Evolutionary conservation across 2,797 vertebrate genomes (phyloP).

Genomic region (Huso huso): DNA sequence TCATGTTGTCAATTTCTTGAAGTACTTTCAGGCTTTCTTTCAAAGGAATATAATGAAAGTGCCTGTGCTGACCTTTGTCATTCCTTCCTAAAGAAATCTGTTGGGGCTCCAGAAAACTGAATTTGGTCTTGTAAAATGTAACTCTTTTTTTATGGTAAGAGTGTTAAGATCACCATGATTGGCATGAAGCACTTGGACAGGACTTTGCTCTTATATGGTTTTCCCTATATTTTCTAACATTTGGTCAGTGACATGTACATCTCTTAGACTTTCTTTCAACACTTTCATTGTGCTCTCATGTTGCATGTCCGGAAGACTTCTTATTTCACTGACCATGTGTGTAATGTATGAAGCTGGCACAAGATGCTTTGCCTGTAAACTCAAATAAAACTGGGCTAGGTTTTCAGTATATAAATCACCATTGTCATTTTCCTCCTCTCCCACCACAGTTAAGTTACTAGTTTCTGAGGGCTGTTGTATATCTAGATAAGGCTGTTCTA

Average conservation of each 20-base stretch:
- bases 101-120: constrained; percentile 23
- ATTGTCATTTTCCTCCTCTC: too few species aligned
- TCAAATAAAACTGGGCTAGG: constrained; percentile 14
- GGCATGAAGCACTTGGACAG: constrained; percentile 13
- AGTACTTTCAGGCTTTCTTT: constrained; percentile 15
- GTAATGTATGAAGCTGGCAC: constrained; percentile 16
- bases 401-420: constrained; percentile 6
- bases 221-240: constrained; percentile 20
- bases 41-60: constrained; percentile 20
- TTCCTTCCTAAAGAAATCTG: constrained; percentile 22
- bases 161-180: constrained; percentile 19
- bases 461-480: too few species aligned
- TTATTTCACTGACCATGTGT: constrained; percentile 14
- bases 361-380: constrained; percentile 14
- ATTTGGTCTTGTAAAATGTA: constrained; percentile 23
- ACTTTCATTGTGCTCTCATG: constrained; percentile 20
- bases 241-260: constrained; percentile 17
- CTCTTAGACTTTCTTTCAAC: constrained; percentile 13
- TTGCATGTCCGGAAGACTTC: constrained; percentile 17
- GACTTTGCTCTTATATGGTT: constrained; percentile 21
- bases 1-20: too few species aligned
- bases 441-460: too few species aligned
- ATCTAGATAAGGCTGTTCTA: too few species aligned
- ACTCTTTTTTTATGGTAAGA: constrained; percentile 18
- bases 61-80: constrained; percentile 15